Evolutionary conservation across 2,797 vertebrate genomes (phyloP).

Genomic region (Anisognathus igniventris): DNA sequence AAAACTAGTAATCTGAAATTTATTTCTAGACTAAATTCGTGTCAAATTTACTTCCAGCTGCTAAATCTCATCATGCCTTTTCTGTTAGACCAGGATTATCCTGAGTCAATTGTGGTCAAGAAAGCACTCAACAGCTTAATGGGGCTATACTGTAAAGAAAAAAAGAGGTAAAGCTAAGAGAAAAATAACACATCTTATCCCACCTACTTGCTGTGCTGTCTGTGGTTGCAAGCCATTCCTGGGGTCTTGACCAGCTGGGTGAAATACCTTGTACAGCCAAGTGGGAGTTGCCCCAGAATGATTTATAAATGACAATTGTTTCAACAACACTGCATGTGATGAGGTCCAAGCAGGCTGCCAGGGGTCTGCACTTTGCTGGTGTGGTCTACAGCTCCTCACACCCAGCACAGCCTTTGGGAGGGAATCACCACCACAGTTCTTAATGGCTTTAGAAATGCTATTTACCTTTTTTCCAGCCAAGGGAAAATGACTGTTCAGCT

Average conservation of each 20-base stretch:
- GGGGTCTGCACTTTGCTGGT: neutral
- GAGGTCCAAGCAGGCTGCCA: neutral
- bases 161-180: neutral
- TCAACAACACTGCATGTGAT: neutral
- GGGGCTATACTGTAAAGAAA: neutral
- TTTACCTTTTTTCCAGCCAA: neutral
- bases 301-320: neutral
- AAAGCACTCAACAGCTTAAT: slow-evolving; percentile 40
- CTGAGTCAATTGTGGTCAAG: slow-evolving; percentile 19
- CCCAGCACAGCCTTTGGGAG: neutral
- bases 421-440: neutral
- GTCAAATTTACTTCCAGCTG: slow-evolving; percentile 34
- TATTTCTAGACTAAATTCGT: slow-evolving; percentile 45
- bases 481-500: neutral
- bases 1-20: slow-evolving; percentile 22
- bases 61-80: slow-evolving; percentile 25
- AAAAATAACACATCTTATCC: neutral
- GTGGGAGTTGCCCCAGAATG: neutral
- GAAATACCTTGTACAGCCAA: neutral
- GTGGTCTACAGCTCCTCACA: neutral
- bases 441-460: neutral
- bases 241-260: neutral
- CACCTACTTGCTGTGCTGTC: neutral
- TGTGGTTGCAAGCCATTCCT: neutral
- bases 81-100: slow-evolving; percentile 37